Evolutionary conservation across 2,888 invertebrate species (phyloP).

Genomic region (Galerucella pusilla): DNA sequence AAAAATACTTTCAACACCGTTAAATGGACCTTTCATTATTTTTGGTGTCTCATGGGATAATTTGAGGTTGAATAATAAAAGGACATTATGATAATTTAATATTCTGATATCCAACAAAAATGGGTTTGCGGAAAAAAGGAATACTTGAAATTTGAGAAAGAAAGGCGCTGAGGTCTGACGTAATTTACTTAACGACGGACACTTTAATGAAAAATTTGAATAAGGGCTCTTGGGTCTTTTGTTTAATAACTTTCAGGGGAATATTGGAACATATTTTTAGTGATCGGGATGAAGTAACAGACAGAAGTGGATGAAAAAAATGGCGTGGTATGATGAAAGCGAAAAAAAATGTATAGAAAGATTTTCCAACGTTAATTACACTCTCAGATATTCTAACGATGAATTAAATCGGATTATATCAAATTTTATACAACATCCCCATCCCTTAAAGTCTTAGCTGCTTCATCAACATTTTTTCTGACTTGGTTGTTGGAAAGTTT

Average conservation of each 20-base stretch:
- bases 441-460: not conserved
- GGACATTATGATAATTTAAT: constrained; percentile 32
- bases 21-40: not conserved
- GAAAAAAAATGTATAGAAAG: too few species aligned
- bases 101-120: not conserved
- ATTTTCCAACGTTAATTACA: too few species aligned
- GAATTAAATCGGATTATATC: not conserved
- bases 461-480: constrained; percentile 16
- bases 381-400: not conserved
- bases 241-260: not conserved
- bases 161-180: constrained; percentile 8
- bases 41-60: constrained; percentile 11
- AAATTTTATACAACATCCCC: not conserved
- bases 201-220: constrained; percentile 14
- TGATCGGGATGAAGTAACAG: not conserved
- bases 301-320: not conserved
- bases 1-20: too few species aligned
- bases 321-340: too few species aligned
- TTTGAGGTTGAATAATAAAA: constrained; percentile 34
- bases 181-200: constrained; percentile 15
- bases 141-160: not conserved
- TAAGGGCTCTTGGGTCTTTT: constrained; percentile 9
- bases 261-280: constrained; percentile 1
- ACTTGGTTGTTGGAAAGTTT: constrained; percentile 11
- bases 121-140: not conserved